A percentile compares a stretch with the other conserved stretches of the same genome.
Evolutionary conservation across 2,797 vertebrate genomes (phyloP).

Genomic region (Rachycentron canadum): DNA sequence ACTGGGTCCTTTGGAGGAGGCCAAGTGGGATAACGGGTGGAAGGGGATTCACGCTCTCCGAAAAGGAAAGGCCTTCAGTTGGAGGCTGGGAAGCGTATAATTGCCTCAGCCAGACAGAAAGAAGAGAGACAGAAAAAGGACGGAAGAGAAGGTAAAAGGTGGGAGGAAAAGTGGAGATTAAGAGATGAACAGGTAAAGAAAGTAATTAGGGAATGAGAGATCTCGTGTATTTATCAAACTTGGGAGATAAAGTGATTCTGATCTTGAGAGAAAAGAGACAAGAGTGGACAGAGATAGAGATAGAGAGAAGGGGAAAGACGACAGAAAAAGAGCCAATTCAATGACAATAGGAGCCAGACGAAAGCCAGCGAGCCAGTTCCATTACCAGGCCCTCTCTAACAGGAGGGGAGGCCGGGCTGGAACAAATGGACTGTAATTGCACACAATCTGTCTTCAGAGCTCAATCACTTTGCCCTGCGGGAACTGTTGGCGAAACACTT

Average conservation of each 20-base stretch:
- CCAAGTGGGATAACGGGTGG: conserved; percentile 35
- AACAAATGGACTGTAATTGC: conserved; percentile 83
- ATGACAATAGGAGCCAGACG: conserved; percentile 52
- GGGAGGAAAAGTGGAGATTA: neutral
- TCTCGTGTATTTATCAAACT: conserved; percentile 43
- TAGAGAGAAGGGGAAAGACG: conserved; percentile 5
- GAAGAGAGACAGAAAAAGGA: conserved; percentile 11
- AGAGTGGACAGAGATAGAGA: conserved; percentile 20
- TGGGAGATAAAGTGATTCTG: conserved; percentile 43
- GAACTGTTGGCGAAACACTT: conserved; percentile 66
- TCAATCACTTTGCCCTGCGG: conserved; percentile 77
- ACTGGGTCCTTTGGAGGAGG: conserved; percentile 40
- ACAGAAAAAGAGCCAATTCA: conserved; percentile 42
- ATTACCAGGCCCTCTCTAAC: conserved; percentile 59
- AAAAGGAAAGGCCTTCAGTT: conserved; percentile 42
- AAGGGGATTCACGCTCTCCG: neutral
- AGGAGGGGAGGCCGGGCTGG: conserved; percentile 54
- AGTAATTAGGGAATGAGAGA: conserved; percentile 31
- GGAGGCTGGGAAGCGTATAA: conserved; percentile 60
- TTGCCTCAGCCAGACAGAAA: conserved; percentile 52
- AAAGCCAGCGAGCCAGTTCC: conserved; percentile 55
- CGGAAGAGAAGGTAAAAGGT: neutral
- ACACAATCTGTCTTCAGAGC: conserved; percentile 81
- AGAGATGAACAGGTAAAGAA: conserved; percentile 20
- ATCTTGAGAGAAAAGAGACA: conserved; percentile 17